Evolutionary conservation across 2,888 invertebrate genomes (phyloP).

Genomic region (Drosophila subsilvestris): DNA sequence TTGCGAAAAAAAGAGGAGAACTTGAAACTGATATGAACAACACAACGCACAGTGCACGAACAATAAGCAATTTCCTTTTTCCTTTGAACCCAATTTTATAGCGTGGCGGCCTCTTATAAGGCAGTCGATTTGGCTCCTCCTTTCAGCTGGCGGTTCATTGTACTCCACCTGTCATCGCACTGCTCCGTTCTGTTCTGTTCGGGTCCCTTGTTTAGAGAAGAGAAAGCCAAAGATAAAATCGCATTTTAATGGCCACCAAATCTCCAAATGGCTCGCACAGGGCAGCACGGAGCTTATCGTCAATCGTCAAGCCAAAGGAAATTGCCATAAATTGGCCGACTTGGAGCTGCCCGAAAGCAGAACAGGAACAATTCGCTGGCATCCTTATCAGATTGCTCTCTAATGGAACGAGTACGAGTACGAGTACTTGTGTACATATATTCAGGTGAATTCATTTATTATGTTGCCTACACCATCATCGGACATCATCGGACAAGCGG

Average conservation of each 20-base stretch:
- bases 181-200: background rate
- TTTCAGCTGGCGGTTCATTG: conserved; percentile 51
- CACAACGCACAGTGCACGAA: conserved; percentile 2
- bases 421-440: conserved; percentile 1
- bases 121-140: background rate
- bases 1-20: conserved; percentile 39
- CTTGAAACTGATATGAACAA: conserved; percentile 47
- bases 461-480: background rate
- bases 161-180: conserved; percentile 47
- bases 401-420: conserved; percentile 1
- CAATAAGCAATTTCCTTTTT: conserved; percentile 65
- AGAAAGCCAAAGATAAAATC: conserved; percentile 28
- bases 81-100: conserved; percentile 34
- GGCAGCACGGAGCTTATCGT: background rate
- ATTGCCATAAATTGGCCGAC: conserved; percentile 45
- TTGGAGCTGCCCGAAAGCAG: conserved; percentile 10
- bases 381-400: background rate
- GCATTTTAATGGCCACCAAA: conserved; percentile 48
- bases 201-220: conserved; percentile 24
- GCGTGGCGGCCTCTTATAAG: conserved; percentile 4
- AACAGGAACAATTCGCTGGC: background rate
- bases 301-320: background rate
- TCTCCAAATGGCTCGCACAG: conserved; percentile 17
- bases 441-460: conserved; percentile 7
- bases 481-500: conserved; percentile 6